Evolutionary conservation across 2,797 vertebrate species (phyloP).

Genomic region (Lepus townsendii): DNA sequence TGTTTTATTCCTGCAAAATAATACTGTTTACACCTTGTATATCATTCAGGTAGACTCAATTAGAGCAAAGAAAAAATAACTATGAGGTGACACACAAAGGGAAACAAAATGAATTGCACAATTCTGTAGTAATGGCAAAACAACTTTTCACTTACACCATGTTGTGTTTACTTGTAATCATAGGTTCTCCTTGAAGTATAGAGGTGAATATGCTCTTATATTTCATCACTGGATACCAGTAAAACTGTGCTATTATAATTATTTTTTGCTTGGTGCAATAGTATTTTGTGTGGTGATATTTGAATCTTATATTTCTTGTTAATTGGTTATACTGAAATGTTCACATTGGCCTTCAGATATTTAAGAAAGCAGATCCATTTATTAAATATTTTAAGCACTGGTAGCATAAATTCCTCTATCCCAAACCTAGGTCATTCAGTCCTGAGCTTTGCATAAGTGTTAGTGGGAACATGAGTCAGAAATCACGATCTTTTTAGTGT

Average conservation of each 20-base stretch:
- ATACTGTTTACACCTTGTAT: conserved; percentile 37
- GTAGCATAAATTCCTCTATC: conserved; percentile 24
- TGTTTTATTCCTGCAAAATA: conserved; percentile 64
- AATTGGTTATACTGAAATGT: conserved; percentile 48
- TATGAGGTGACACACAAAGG: conserved; percentile 57
- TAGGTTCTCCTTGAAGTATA: conserved; percentile 68
- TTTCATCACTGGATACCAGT: conserved; percentile 72
- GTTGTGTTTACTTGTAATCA: conserved; percentile 79
- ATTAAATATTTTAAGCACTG: conserved; percentile 46
- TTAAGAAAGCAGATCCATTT: conserved; percentile 63
- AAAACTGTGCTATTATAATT: conserved; percentile 77
- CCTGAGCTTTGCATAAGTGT: conserved; percentile 30
- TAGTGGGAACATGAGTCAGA: conserved; percentile 58
- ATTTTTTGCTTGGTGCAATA: conserved; percentile 73
- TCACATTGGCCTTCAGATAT: conserved; percentile 34
- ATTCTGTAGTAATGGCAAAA: conserved; percentile 73
- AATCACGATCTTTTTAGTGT: conserved; percentile 23
- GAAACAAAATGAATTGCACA: conserved; percentile 73
- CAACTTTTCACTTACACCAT: conserved; percentile 75
- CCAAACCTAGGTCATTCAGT: background rate
- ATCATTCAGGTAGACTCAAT: conserved; percentile 58
- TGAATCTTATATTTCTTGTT: conserved; percentile 39
- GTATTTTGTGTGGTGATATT: conserved; percentile 69
- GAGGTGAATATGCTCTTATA: conserved; percentile 63
- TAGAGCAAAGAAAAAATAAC: conserved; percentile 63